Conservation (phyloP, 2,113 vertebrate species). For the Oplegnathus fasciatus region DNA sequence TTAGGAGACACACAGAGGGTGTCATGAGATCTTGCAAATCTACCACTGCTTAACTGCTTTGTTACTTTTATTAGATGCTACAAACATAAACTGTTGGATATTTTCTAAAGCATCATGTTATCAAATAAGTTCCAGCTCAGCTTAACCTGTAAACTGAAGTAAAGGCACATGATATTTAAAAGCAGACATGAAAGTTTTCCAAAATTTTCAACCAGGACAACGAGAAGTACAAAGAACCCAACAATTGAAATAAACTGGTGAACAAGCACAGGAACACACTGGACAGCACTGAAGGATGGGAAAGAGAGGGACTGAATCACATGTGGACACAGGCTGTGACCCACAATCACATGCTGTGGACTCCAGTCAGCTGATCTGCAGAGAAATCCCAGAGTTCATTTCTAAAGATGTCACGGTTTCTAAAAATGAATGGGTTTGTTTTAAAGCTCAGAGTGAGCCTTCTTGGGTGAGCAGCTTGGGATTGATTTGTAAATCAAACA, state of each 20-base stretch:
- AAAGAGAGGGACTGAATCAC: not conserved
- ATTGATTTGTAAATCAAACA: slow-evolving; percentile 36
- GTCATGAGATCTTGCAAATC: not conserved
- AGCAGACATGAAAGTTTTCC: not conserved
- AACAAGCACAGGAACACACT: slow-evolving; percentile 27
- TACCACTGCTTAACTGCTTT: slow-evolving; percentile 9
- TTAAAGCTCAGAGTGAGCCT: slow-evolving; percentile 11
- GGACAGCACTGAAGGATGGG: not conserved
- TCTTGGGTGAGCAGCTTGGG: slow-evolving; percentile 12
- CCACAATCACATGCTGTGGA: not conserved
- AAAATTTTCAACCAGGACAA: not conserved
- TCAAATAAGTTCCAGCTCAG: not conserved
- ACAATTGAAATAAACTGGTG: slow-evolving; percentile 13
- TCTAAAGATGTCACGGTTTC: slow-evolving; percentile 23
- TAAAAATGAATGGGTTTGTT: slow-evolving; percentile 30
- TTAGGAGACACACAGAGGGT: too few species aligned
- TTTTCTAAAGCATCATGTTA: not conserved
- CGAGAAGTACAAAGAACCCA: slow-evolving; percentile 1
- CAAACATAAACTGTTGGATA: not conserved
- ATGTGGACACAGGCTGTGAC: slow-evolving; percentile 8
- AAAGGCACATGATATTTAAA: slow-evolving; percentile 5
- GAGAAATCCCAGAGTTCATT: slow-evolving; percentile 11
- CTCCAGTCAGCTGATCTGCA: slow-evolving; percentile 6
- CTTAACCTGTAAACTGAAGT: not conserved
- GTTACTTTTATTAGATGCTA: not conserved